phyloP scores from a whole-genome alignment of 2,888 invertebrate genomes.

The Frankliniella fusca region DNA sequence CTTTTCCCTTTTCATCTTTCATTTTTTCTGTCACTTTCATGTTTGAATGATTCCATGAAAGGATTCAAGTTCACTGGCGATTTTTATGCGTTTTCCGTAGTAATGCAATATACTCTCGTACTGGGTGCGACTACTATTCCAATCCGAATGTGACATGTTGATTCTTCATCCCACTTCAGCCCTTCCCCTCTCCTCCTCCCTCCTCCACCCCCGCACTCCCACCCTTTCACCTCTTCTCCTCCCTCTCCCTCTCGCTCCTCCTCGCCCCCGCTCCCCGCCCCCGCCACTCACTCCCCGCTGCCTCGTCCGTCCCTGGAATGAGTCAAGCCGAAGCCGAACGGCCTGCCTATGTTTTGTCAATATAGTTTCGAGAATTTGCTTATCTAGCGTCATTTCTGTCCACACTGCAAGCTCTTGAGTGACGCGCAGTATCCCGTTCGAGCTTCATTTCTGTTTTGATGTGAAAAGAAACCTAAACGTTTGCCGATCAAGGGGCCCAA shows the following conservation, averaged over 20 bases:
- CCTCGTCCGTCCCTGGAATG: not conserved
- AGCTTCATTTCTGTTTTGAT: not conserved
- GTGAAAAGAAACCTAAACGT: not conserved
- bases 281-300: not conserved
- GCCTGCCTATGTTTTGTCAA: conserved; percentile 9
- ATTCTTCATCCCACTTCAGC: no score
- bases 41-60: no score
- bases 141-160: no score
- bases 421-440: not conserved
- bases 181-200: no score
- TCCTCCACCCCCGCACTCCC: no score
- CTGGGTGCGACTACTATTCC: no score
- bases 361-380: not conserved
- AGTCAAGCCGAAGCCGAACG: not conserved
- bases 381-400: not conserved
- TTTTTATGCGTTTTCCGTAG: no score
- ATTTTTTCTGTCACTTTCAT: no score
- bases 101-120: no score
- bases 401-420: not conserved
- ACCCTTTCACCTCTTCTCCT: not conserved
- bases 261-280: not conserved
- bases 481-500: not conserved
- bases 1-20: no score
- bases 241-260: not conserved
- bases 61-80: no score